Evolutionary conservation across 2,888 invertebrate species (phyloP).

Genomic region (Prosapia bicincta): DNA sequence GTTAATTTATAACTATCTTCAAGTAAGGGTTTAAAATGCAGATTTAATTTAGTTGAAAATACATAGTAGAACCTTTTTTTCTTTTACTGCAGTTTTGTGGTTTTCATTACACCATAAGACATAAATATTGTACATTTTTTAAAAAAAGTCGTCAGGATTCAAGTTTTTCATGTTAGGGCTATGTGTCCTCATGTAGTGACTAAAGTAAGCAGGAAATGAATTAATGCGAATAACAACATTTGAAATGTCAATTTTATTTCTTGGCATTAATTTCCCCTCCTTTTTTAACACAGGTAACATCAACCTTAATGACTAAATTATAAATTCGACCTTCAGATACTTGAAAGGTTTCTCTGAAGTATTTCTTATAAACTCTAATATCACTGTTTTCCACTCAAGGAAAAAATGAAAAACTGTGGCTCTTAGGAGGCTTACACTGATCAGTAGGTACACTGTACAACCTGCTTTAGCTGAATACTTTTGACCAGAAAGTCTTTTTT

Average conservation of each 20-base stretch:
- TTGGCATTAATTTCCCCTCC: conserved; percentile 7
- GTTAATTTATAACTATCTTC: no score
- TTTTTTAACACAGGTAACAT: not conserved
- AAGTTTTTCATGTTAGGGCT: conserved; percentile 16
- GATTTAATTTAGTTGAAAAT: conserved; percentile 23
- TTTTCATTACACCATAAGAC: conserved; percentile 13
- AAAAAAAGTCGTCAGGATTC: conserved; percentile 10
- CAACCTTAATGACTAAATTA: no score
- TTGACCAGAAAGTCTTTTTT: no score
- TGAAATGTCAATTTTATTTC: conserved; percentile 20
- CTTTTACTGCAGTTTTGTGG: conserved; percentile 13
- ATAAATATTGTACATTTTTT: conserved; percentile 21
- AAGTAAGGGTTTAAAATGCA: conserved; percentile 22
- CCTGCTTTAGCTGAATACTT: no score
- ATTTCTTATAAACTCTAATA: conserved; percentile 20
- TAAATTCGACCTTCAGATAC: no score
- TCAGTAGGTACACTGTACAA: no score
- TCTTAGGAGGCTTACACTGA: conserved; percentile 12
- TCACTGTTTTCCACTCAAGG: conserved; percentile 6
- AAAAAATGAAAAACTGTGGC: conserved; percentile 20
- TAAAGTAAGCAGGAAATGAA: conserved; percentile 16
- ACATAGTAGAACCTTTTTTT: conserved; percentile 27
- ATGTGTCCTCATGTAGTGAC: conserved; percentile 16
- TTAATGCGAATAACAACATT: conserved; percentile 17
- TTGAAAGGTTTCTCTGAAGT: conserved; percentile 20